Base-by-base conservation (phyloP, 2,797 vertebrate species). In the Pogoniulus pusillus region DNA sequence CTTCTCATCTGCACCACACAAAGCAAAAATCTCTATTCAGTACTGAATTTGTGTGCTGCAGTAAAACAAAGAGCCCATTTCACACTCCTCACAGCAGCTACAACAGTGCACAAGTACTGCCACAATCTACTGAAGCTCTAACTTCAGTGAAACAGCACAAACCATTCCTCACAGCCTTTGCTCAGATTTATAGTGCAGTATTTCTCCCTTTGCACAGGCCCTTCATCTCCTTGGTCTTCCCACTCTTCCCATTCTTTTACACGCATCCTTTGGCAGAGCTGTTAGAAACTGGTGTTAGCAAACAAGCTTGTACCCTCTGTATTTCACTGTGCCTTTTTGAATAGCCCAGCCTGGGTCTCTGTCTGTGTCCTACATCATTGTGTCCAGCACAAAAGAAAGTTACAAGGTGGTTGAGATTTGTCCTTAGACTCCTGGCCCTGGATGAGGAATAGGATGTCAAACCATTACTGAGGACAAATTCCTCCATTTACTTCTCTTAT, bases 1-100 rank as follows among this genome's bases (percentile, higher is more conserved):
- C 76, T 93, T 51, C 81, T 91, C 84, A 89, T 93, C 87, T 88
- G 71, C 86, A 88, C 87, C 35, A 45, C 55, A 47, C 65, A 77
- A 85, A 92, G 91, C 82, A 94, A 88, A 93, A 73, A 82, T 53
- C 69, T 68, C 37, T 82, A 89, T 95, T 95, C 88, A 94, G 47
- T 41, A 87, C 60, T 91, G 82, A 92, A 72, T 78, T 73, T 72
- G 72, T 57, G 47, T 54, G n/a, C 59, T 83, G 51, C 60, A 85
- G 35, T 78, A 59, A 87, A 93, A 94, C 90, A 94, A 88, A 37
- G 19, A 86, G 53, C 59, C 75, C 12, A 1, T 88, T 93, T 88
- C 90, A 92, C 4, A 1, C 2, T 0, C 91, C 66, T 88, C 76
- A 73, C 90, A 93, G 63, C 72, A 75, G 41, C 85, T 39, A 77